Percentiles rank a stretch among this genome's conserved stretches.
Evolutionary conservation across 37 sponge, comb jelly and placozoan genomes (phyloP).

Genomic region (Lycopodina hypogea): DNA sequence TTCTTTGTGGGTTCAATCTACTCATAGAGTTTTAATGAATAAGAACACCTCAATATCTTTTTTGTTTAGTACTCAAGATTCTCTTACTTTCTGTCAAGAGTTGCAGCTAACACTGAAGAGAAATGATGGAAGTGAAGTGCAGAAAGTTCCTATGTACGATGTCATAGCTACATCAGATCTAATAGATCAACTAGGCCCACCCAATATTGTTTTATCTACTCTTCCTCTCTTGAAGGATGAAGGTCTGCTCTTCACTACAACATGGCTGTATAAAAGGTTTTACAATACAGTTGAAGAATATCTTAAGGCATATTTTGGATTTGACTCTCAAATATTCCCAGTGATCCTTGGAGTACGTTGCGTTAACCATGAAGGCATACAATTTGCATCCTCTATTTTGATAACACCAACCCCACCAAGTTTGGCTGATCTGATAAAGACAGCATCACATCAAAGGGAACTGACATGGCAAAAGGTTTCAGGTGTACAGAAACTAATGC

Average conservation of each 20-base stretch:
- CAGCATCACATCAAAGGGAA: neutral
- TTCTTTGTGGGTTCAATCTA: conserved; percentile 17
- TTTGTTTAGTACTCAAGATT: conserved; percentile 24
- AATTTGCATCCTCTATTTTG: neutral
- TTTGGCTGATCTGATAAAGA: neutral
- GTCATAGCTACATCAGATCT: conserved; percentile 48
- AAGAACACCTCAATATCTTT: conserved; percentile 13
- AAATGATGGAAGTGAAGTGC: neutral
- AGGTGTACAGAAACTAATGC: neutral
- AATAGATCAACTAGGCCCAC: conserved; percentile 37
- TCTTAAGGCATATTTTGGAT: conserved; percentile 22
- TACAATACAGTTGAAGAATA: conserved; percentile 1
- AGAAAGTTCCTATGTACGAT: conserved; percentile 43
- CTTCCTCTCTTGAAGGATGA: conserved; percentile 27
- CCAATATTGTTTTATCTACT: conserved; percentile 25
- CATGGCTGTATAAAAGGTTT: conserved; percentile 5
- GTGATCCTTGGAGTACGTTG: conserved; percentile 43
- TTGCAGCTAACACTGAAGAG: neutral
- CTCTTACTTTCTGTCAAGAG: conserved; percentile 20
- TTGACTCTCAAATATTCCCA: conserved; percentile 21
- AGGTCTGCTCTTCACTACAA: conserved; percentile 25
- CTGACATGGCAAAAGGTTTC: neutral
- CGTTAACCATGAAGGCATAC: conserved; percentile 34
- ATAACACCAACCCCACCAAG: neutral
- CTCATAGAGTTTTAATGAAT: neutral